Base-by-base conservation (phyloP, 1,140 invertebrate genomes). In the Lasioglossum baleicum region DNA sequence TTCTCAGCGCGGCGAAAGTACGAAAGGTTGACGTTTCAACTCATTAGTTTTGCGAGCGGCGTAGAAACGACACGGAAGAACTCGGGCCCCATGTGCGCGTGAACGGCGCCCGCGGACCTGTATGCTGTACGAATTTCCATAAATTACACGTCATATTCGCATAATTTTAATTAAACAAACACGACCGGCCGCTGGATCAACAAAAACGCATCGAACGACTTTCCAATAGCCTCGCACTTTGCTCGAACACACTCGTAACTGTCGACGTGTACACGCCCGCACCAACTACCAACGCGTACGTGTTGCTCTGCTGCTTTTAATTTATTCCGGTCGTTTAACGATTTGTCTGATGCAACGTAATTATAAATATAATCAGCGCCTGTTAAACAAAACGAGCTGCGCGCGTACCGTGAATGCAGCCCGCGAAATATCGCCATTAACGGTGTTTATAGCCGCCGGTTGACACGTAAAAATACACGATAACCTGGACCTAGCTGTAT, bases 121-220 rank as follows among this genome's bases (percentile, higher is more conserved):
- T 42, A 42, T 31, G 42, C 58, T 61, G 53, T 60, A 22, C 60
- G 64, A 85, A 85, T 85, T 66, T 76, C 72, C 77, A 81, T 83
- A 86, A 86, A 86, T 86, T 86, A 67, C 83, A 63, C 72, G 70
- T 77, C 73, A 73, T 83, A 86, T 76, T 86, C 74, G 85, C 85
- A 83, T 86, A 81, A 86, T 86, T 86, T 86, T 86, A 86, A 86
- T 86, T 83, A 86, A 81, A 86, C 81, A 87, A 83, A 81, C 74
- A 83, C 68, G 56, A 20, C 48, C 74, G 17, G 65, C 70, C 64
- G 65, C 72, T 80, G 61, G 68, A 56, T 83, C 80, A 79, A 83
- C 84, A 84, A 85, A 86, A 85, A 85, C 63, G 73, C 63, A 65
- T 7, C 70, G 48, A 70, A 82, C 75, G 83, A 86, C 80, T 86